phyloP scores from a whole-genome alignment of 1,140 invertebrate species.

The Drosophila saltans region DNA sequence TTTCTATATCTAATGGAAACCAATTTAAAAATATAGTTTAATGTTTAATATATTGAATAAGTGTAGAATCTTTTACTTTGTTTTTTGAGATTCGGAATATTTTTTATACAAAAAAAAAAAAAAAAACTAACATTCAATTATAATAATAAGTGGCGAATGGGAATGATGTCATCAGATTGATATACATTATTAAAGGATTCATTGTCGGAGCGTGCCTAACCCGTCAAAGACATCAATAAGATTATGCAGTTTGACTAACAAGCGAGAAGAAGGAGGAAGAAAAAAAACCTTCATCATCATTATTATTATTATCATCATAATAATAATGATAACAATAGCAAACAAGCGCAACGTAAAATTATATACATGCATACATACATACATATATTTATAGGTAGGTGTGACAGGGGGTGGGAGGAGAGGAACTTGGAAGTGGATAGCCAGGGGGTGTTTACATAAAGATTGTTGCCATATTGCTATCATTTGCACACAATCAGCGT shows the following conservation, averaged over 20 bases:
- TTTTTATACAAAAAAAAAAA: too few species aligned
- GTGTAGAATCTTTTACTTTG: too few species aligned
- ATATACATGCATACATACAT: conserved; percentile 20
- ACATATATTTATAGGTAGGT: conserved; percentile 24
- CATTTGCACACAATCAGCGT: conserved; percentile 77
- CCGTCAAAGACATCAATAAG: not conserved
- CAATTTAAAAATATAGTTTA: too few species aligned
- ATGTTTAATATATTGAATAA: too few species aligned
- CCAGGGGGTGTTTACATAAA: conserved; percentile 49
- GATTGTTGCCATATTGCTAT: conserved; percentile 80
- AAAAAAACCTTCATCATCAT: conserved; percentile 16
- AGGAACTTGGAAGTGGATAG: not conserved
- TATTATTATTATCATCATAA: conserved; percentile 51
- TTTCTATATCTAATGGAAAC: too few species aligned
- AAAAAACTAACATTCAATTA: not conserved
- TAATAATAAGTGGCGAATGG: not conserved
- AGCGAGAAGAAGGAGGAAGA: not conserved
- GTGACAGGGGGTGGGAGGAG: not conserved
- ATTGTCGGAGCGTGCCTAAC: not conserved
- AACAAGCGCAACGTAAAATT: conserved; percentile 48
- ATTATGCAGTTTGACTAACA: conserved; percentile 2
- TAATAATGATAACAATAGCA: conserved; percentile 60
- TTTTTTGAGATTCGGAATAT: too few species aligned
- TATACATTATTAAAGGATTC: not conserved
- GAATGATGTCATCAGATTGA: not conserved